Evolutionary conservation across 2,113 vertebrate genomes (phyloP).

Genomic region (Sterrhoptilus dennistouni): DNA sequence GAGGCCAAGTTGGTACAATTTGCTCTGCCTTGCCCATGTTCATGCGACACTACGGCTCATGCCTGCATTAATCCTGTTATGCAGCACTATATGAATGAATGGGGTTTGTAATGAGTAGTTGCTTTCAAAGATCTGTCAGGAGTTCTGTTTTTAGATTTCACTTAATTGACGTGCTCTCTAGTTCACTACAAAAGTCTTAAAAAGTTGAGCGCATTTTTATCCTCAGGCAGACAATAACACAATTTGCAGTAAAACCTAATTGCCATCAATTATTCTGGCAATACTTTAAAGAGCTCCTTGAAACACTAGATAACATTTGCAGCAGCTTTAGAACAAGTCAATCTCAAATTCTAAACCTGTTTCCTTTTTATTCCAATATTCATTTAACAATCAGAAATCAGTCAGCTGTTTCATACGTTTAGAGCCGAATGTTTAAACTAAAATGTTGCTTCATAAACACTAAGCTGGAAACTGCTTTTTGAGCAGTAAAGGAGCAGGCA

Average conservation of each 20-base stretch:
- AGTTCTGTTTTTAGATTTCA: background rate
- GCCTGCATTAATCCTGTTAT: background rate
- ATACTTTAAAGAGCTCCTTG: background rate
- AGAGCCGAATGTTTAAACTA: background rate
- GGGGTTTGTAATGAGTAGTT: background rate
- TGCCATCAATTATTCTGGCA: background rate
- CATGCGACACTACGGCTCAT: background rate
- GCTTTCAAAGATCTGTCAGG: background rate
- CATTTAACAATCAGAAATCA: constrained; percentile 36
- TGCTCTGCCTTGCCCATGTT: background rate
- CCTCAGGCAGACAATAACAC: background rate
- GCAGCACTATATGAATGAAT: background rate
- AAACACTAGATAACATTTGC: background rate
- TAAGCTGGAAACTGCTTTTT: background rate
- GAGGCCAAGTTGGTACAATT: background rate
- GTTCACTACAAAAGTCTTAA: background rate
- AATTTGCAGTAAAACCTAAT: constrained; percentile 4
- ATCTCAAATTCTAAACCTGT: background rate
- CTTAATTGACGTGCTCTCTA: background rate
- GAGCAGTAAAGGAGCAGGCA: background rate
- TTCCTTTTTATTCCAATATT: background rate
- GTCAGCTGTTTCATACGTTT: background rate
- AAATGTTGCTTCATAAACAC: background rate
- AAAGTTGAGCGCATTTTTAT: background rate
- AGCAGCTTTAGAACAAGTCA: background rate